phyloP scores from a whole-genome alignment of 2,113 vertebrate species.

The Falco punctatus region DNA sequence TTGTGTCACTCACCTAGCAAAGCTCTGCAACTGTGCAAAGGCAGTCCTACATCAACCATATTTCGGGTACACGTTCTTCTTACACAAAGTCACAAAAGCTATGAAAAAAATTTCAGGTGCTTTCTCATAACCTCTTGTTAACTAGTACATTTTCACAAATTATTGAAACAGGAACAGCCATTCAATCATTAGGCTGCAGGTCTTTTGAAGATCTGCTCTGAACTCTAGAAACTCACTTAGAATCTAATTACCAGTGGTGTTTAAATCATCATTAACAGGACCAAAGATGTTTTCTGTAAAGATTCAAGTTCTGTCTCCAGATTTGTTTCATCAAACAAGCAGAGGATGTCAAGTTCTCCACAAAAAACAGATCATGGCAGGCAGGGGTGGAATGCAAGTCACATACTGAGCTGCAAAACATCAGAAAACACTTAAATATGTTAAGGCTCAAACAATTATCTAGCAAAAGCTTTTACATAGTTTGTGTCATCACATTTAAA shows the following conservation, averaged over 20 bases:
- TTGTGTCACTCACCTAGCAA: neutral
- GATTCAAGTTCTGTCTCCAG: constrained; percentile 20
- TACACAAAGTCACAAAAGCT: neutral
- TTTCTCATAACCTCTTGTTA: neutral
- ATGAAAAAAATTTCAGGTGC: neutral
- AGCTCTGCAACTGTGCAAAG: neutral
- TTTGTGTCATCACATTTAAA: constrained; percentile 19
- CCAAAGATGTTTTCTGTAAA: neutral
- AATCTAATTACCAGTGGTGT: neutral
- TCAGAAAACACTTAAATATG: constrained; percentile 35
- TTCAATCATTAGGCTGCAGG: neutral
- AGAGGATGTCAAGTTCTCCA: neutral
- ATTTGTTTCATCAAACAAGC: constrained; percentile 38
- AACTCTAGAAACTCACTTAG: neutral
- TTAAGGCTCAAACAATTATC: constrained; percentile 30
- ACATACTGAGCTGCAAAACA: neutral
- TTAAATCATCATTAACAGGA: constrained; percentile 16
- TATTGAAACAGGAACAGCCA: neutral
- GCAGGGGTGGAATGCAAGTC: neutral
- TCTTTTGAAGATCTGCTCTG: neutral
- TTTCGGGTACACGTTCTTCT: neutral
- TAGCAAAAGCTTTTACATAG: constrained; percentile 44
- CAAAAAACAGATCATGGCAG: neutral
- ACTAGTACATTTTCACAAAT: neutral
- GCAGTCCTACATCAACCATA: neutral